Evolutionary conservation across 2,797 vertebrate species (phyloP).

Genomic region (Eleutherodactylus coqui): DNA sequence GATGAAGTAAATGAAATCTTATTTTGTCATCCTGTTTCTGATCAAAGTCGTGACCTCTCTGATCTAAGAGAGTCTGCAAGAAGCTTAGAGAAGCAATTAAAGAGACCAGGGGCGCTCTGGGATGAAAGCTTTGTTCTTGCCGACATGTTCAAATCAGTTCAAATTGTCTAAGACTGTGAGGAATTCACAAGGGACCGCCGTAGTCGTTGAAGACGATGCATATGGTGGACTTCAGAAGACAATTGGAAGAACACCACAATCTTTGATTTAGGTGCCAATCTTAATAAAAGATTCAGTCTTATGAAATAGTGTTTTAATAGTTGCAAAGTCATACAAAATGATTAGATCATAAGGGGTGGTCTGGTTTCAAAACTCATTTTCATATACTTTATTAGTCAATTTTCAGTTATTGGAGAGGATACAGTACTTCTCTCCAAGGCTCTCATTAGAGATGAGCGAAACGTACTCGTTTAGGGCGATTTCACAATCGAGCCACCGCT

Average conservation of each 20-base stretch:
- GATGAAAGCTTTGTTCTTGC: constrained; percentile 80
- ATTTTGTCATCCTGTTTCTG: constrained; percentile 76
- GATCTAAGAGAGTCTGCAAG: constrained; percentile 73
- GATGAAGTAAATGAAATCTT: constrained; percentile 94
- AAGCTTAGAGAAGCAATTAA: constrained; percentile 80
- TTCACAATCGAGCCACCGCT: too few relatives aligned
- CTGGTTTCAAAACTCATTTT: too few relatives aligned
- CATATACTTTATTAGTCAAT: too few relatives aligned
- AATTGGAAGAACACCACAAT: not conserved
- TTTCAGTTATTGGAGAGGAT: too few relatives aligned
- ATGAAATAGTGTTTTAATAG: too few relatives aligned
- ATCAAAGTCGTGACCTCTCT: constrained; percentile 21
- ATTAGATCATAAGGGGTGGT: too few relatives aligned
- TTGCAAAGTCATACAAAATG: too few relatives aligned
- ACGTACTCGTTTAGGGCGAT: too few relatives aligned
- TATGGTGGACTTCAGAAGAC: not conserved
- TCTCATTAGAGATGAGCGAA: too few relatives aligned
- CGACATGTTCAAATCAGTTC: constrained; percentile 84
- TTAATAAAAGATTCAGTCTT: too few relatives aligned
- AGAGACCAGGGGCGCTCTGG: constrained; percentile 69
- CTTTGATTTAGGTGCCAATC: not conserved
- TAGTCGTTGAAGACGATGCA: not conserved
- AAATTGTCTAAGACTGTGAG: constrained; percentile 74
- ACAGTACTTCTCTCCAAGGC: too few relatives aligned
- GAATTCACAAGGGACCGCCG: not conserved